Conservation (phyloP, 2,113 vertebrate species). For the Sitta europaea region DNA sequence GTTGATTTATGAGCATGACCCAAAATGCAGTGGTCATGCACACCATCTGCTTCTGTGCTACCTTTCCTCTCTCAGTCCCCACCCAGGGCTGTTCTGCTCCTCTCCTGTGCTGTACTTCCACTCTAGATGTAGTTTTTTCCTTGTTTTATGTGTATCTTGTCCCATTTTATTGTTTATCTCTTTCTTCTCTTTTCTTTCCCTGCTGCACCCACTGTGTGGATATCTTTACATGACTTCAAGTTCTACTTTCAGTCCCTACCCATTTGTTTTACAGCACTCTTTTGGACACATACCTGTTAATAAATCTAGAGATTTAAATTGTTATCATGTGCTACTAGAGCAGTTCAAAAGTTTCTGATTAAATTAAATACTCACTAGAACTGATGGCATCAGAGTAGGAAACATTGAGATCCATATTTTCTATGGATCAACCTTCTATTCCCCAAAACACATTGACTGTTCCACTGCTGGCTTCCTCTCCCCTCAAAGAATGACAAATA, state of each 20-base stretch:
- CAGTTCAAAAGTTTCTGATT: not conserved
- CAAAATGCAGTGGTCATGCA: not conserved
- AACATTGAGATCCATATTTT: not conserved
- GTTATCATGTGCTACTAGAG: not conserved
- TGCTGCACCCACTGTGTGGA: accelerated
- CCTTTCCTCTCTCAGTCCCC: not conserved
- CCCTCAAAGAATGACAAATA: not conserved
- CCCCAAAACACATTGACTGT: not conserved
- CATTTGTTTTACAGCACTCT: not conserved
- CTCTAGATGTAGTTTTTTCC: not conserved
- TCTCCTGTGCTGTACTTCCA: not conserved
- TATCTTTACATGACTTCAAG: not conserved
- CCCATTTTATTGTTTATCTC: not conserved
- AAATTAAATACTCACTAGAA: not conserved
- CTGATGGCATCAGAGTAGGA: not conserved
- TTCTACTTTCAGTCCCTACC: not conserved
- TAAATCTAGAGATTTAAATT: not conserved
- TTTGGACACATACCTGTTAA: not conserved
- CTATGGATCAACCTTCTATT: not conserved
- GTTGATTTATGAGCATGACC: not conserved
- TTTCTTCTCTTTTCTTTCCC: not conserved
- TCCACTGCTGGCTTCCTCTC: not conserved
- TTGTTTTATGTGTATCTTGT: not conserved
- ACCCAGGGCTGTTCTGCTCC: not conserved
- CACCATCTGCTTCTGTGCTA: not conserved